These are phyloP conservation scores for Centrocercus urophasianus DNA, from an alignment of 2,113 vertebrate genomes.

Conservation along the genomic window DNA sequence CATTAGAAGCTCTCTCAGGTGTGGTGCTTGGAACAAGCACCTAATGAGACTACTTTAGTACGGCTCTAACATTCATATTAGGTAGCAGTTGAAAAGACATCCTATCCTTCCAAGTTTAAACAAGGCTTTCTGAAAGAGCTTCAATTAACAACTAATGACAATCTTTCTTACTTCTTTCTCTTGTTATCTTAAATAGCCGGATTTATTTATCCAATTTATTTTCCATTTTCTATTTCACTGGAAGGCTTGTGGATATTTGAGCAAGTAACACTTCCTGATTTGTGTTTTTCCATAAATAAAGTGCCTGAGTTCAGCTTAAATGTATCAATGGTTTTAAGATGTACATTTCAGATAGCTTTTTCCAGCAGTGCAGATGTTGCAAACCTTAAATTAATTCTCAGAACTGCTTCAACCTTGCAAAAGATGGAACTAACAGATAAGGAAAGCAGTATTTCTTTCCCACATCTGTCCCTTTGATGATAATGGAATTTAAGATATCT, in stretches of 20 bases:
- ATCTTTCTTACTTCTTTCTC: background rate
- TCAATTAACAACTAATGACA: slow-evolving; percentile 51
- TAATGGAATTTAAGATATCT: slow-evolving; percentile 34
- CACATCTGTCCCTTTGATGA: background rate
- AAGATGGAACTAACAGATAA: slow-evolving; percentile 18
- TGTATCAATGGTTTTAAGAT: slow-evolving; percentile 23
- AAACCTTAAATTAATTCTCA: slow-evolving; percentile 47
- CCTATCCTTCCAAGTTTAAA: slow-evolving; percentile 48
- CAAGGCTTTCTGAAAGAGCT: slow-evolving; percentile 33
- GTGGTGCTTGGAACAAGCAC: background rate
- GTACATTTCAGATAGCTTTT: slow-evolving; percentile 43
- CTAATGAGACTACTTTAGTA: slow-evolving; percentile 24
- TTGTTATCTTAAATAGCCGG: background rate
- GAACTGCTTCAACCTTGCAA: background rate
- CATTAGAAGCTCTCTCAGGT: background rate
- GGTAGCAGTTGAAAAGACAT: background rate
- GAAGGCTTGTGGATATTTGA: slow-evolving; percentile 19
- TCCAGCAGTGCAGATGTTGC: background rate
- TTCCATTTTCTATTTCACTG: slow-evolving; percentile 41
- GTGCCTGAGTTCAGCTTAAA: background rate
- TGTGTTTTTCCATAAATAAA: background rate
- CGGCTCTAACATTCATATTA: background rate
- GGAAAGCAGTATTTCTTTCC: slow-evolving; percentile 6
- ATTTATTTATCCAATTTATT: slow-evolving; percentile 13
- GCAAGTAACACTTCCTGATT: background rate